phyloP scores from a whole-genome alignment of 1,140 invertebrate species.

The Drosophila mojavensis region DNA sequence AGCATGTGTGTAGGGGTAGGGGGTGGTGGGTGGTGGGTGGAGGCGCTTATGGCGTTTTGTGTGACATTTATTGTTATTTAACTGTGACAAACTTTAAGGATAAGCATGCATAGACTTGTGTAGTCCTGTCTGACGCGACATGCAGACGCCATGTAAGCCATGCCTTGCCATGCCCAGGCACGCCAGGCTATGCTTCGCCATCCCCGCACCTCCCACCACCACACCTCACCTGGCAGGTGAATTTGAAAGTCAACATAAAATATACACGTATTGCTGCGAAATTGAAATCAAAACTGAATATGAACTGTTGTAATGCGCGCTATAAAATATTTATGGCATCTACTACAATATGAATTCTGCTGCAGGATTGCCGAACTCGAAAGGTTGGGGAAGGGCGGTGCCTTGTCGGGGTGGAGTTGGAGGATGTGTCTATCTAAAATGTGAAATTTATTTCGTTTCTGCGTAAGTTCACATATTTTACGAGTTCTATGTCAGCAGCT shows the following conservation, averaged over 20 bases:
- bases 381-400: background rate
- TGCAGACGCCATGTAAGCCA: conserved; percentile 32
- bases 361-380: conserved; percentile 1
- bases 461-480: background rate
- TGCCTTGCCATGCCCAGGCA: background rate
- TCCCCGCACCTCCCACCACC: background rate
- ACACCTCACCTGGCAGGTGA: conserved; percentile 15
- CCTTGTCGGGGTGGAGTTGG: too few relatives aligned
- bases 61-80: conserved; percentile 83
- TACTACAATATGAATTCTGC: conserved; percentile 20
- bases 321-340: conserved; percentile 45
- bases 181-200: too few relatives aligned
- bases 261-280: conserved; percentile 33
- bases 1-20: background rate
- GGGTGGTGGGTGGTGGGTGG: conserved; percentile 9
- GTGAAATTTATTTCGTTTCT: background rate
- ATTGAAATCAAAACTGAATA: conserved; percentile 53
- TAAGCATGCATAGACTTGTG: conserved; percentile 64
- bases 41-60: conserved; percentile 77
- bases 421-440: background rate
- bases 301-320: conserved; percentile 38
- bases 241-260: conserved; percentile 53
- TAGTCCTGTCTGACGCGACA: conserved; percentile 39
- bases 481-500: background rate
- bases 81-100: conserved; percentile 80